Conservation (phyloP, 2,888 invertebrate species). For the Oxyteleia sp. region DNA sequence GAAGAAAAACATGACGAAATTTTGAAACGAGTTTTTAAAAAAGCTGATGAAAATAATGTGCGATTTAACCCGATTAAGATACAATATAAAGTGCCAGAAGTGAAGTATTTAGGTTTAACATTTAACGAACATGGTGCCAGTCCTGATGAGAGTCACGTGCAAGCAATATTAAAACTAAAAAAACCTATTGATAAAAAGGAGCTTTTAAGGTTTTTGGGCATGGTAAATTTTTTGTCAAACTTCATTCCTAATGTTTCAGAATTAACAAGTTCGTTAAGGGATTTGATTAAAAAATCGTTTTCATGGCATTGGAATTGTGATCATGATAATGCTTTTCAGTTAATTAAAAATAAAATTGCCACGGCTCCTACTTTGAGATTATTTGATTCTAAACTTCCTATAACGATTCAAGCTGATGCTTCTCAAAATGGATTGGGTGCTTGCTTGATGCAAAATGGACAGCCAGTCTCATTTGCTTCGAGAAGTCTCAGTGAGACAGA, state of each 20-base stretch:
- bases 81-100: constrained; percentile 39
- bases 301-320: not conserved
- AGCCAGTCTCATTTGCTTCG: not conserved
- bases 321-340: not conserved
- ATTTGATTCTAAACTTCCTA: not conserved
- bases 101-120: constrained; percentile 56
- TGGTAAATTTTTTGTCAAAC: constrained; percentile 22
- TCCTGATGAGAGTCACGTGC: constrained; percentile 22
- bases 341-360: no score
- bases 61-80: constrained; percentile 56
- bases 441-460: not conserved
- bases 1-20: constrained; percentile 67
- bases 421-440: constrained; percentile 6
- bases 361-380: not conserved
- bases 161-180: constrained; percentile 54
- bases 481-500: constrained; percentile 1
- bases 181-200: not conserved
- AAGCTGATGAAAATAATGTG: constrained; percentile 20
- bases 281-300: not conserved
- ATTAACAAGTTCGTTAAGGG: not conserved
- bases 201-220: constrained; percentile 38
- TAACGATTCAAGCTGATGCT: constrained; percentile 1
- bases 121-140: constrained; percentile 38
- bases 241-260: constrained; percentile 4
- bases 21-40: constrained; percentile 9